Base-by-base conservation (phyloP, 2,797 vertebrate genomes). In the Argyrosomus regius region DNA sequence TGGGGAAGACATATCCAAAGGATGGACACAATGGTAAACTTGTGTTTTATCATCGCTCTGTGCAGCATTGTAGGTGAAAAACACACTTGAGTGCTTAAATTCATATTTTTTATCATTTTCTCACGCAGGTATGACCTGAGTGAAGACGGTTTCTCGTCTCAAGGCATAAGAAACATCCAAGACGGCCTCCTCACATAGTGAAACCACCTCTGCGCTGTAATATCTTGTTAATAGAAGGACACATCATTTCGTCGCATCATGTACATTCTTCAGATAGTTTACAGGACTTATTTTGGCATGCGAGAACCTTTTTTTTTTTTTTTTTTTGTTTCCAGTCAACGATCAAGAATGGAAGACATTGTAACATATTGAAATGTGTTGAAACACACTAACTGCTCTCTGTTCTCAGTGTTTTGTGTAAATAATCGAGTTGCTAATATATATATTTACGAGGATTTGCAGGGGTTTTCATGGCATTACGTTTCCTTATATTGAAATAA, bases 11-110 rank as follows among this genome's bases (percentile, higher is more conserved):
- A 97, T 99, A 79, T 90, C 95, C 74, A 97, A 96, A 96, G 98
- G 98, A 93, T 97, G 95, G 94, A 99, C 98, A 54, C 97, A 97
- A 80, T 99, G 98, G 98, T 99, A 93, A 96, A 91, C 69, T 35
- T 58, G 3, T 4, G 3, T 62, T 75, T 68, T n/a, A 57, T 75
- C 3, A 26, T 41, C 52, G 7, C 4, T 7, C 20, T 64, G 0
- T 45, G 1, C n/a, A 52, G 43, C 46, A 39, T 14, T 57, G 2
- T 39, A 9, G 35, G 35, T 39, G 35, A 9, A 9, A 39, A 39
- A 39, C 35, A 39, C 6, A 39, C 35, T 54, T 67, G 52, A 13
- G 1, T 22, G 5, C 39, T 66, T 53, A 0, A 53, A 50, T 57
- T 3, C 48, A 4, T 18, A 6, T 20, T 10, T 35, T 56, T 48